Conservation (phyloP, 2,113 vertebrate genomes). For the Anser cygnoides region DNA sequence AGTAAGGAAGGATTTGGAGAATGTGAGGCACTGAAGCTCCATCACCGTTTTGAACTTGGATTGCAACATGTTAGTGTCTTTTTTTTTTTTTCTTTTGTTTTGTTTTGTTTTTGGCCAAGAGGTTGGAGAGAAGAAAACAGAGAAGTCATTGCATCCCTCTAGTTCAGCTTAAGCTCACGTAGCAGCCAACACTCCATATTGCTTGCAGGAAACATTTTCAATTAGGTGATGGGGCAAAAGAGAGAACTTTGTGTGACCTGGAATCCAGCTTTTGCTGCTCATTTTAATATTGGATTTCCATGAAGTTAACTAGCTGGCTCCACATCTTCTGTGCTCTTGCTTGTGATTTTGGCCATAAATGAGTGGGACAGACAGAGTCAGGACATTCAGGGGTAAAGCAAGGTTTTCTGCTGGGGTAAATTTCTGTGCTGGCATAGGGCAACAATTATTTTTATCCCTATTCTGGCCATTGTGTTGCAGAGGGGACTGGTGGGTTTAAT, state of each 20-base stretch:
- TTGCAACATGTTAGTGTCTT: neutral
- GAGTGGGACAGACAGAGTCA: neutral
- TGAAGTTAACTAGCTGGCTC: neutral
- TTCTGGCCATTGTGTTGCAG: neutral
- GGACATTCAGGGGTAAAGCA: neutral
- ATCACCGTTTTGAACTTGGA: neutral
- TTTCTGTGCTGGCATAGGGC: neutral
- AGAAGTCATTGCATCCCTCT: neutral
- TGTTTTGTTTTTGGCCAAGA: neutral
- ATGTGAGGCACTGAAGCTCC: neutral
- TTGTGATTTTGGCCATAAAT: neutral
- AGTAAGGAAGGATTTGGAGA: neutral
- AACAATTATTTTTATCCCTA: neutral
- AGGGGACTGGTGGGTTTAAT: neutral
- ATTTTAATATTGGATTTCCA: neutral
- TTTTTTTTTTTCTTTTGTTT: neutral
- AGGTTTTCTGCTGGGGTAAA: neutral
- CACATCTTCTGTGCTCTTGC: neutral
- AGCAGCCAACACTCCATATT: accelerated
- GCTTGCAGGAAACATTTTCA: neutral
- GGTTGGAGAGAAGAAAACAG: accelerated
- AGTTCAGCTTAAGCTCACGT: neutral
- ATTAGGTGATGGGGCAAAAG: neutral
- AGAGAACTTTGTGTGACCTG: neutral
- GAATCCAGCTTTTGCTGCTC: neutral